Evolutionary conservation across 2,113 vertebrate genomes (phyloP).

Genomic region (Oncorhynchus clarkii): DNA sequence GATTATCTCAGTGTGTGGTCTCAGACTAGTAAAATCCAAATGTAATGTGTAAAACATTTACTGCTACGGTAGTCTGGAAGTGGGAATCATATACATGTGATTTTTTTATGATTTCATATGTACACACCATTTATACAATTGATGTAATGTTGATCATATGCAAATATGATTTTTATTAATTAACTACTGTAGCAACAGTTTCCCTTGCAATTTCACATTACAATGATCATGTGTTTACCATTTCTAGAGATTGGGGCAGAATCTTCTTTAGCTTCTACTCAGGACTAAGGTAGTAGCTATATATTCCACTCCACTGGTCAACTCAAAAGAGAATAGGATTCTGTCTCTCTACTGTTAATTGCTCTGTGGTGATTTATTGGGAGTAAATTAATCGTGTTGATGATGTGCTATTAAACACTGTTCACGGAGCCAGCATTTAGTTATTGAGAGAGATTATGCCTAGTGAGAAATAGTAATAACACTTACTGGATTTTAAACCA

Average conservation of each 20-base stretch:
- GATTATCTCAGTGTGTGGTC: too few species aligned
- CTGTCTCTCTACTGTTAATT: neutral
- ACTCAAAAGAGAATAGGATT: conserved; percentile 31
- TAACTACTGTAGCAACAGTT: too few species aligned
- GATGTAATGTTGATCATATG: too few species aligned
- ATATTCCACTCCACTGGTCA: conserved; percentile 24
- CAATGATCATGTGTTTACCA: conserved; percentile 39
- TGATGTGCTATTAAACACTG: neutral
- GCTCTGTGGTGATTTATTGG: neutral
- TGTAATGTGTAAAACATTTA: too few species aligned
- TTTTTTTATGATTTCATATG: too few species aligned
- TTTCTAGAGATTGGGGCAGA: conserved; percentile 56
- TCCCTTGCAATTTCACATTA: too few species aligned
- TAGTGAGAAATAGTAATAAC: conserved; percentile 38
- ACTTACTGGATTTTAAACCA: conserved; percentile 17
- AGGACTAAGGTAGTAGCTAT: conserved; percentile 42
- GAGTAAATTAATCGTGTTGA: neutral
- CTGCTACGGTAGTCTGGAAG: too few species aligned
- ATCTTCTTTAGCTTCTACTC: conserved; percentile 35
- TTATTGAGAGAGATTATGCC: conserved; percentile 21
- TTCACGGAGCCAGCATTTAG: conserved; percentile 2
- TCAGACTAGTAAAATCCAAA: too few species aligned
- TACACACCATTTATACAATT: too few species aligned
- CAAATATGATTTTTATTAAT: too few species aligned
- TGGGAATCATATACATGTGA: too few species aligned